phyloP scores from a whole-genome alignment of 1,140 invertebrate species.

The Lasioglossum baleicum region DNA sequence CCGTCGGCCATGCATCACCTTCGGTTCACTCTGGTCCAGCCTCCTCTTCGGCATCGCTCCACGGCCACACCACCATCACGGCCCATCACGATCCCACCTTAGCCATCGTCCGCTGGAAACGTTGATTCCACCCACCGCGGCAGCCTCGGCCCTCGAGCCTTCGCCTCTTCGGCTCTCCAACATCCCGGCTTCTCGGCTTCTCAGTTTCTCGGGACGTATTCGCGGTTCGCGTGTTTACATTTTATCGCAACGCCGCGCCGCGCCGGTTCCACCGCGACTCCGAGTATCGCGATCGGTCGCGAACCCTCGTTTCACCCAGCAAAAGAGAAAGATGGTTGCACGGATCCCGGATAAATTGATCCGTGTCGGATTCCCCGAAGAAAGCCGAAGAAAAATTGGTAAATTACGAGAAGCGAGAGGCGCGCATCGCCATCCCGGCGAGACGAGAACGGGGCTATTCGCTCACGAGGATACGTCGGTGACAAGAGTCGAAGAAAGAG shows the following conservation, averaged over 20 bases:
- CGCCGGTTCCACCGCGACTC: not conserved
- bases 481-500: constrained; percentile 61
- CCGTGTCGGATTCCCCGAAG: not conserved
- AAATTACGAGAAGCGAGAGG: not conserved
- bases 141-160: constrained; percentile 15
- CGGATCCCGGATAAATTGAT: too few relatives aligned
- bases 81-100: constrained; percentile 74
- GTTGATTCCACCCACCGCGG: constrained; percentile 70
- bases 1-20: constrained; percentile 79
- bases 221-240: not conserved
- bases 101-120: constrained; percentile 63
- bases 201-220: not conserved
- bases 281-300: not conserved
- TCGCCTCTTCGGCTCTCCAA: not conserved
- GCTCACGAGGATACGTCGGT: constrained; percentile 46
- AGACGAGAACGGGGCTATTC: constrained; percentile 10
- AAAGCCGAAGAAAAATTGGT: not conserved
- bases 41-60: constrained; percentile 71
- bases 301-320: too few relatives aligned
- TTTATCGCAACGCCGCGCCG: not conserved
- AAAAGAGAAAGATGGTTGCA: too few relatives aligned
- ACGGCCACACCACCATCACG: constrained; percentile 71
- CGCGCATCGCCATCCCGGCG: not conserved
- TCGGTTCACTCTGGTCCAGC: constrained; percentile 76
- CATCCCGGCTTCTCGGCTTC: too few relatives aligned